A percentile compares a stretch with the other conserved stretches of the same genome.
phyloP scores from a whole-genome alignment of 2,113 vertebrate genomes.

The Symphodus melops region DNA sequence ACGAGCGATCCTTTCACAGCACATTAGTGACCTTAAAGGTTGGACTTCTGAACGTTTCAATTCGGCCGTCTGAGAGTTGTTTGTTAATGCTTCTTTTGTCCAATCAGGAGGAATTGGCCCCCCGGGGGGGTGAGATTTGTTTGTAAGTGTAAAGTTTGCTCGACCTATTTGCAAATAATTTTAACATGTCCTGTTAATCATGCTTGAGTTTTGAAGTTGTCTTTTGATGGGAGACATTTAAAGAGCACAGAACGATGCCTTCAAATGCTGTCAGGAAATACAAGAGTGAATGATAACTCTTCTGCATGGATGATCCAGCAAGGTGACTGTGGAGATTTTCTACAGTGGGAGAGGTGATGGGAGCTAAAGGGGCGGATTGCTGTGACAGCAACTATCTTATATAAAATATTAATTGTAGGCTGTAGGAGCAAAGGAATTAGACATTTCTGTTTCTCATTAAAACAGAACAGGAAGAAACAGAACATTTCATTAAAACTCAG shows the following conservation, averaged over 20 bases:
- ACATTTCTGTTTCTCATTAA: neutral
- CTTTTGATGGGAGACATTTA: constrained; percentile 20
- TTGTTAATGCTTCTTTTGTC: neutral
- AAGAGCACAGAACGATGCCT: constrained; percentile 44
- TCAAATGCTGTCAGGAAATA: constrained; percentile 39
- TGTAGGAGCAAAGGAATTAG: neutral
- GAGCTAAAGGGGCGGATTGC: neutral
- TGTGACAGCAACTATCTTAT: neutral
- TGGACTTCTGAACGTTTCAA: neutral
- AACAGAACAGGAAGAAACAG: neutral
- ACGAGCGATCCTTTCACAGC: neutral
- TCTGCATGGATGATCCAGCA: neutral
- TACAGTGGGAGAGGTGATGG: neutral
- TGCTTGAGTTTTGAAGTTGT: constrained; percentile 25
- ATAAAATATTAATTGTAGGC: neutral
- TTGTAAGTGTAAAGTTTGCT: neutral
- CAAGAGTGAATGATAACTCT: neutral
- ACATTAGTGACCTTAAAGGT: constrained; percentile 15
- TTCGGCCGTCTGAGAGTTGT: neutral
- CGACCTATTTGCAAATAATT: neutral
- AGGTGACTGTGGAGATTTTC: constrained; percentile 10
- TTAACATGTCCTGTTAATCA: constrained; percentile 12
- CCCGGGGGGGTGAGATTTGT: neutral
- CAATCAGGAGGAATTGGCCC: neutral
- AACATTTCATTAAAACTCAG: too few species aligned